Evolutionary conservation across 2,888 invertebrate species (phyloP).

Genomic region (Ichneumoninae sp.): DNA sequence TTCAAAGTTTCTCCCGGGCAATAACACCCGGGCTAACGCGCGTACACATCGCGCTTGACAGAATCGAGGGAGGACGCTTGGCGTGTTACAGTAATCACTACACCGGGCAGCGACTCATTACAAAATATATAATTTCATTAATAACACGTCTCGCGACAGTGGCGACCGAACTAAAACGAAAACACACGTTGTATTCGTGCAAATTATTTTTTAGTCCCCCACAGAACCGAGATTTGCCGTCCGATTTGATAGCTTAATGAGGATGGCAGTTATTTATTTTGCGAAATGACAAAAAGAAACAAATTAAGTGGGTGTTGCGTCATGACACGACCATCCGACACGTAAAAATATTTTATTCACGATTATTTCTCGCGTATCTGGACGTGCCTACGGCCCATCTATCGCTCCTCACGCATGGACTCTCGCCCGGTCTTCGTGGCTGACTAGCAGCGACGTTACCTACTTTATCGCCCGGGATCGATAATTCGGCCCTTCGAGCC

Average conservation of each 20-base stretch:
- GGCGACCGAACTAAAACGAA: constrained; percentile 17
- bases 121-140: constrained; percentile 53
- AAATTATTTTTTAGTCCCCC: neutral
- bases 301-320: neutral
- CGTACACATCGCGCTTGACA: neutral
- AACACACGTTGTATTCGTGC: neutral
- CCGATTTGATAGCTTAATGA: neutral
- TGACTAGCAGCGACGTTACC: neutral
- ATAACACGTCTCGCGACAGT: constrained; percentile 28
- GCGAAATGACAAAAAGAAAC: neutral
- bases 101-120: constrained; percentile 10
- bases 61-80: constrained; percentile 15
- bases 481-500: neutral
- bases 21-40: constrained; percentile 7
- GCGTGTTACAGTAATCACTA: constrained; percentile 45
- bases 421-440: neutral
- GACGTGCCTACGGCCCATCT: neutral
- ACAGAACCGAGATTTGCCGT: neutral
- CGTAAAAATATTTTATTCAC: neutral
- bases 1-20: constrained; percentile 26
- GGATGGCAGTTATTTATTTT: neutral
- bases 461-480: neutral
- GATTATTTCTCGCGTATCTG: neutral
- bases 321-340: neutral
- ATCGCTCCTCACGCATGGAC: neutral